Conservation (phyloP, 1,140 invertebrate species). For the Tribolium madens region DNA sequence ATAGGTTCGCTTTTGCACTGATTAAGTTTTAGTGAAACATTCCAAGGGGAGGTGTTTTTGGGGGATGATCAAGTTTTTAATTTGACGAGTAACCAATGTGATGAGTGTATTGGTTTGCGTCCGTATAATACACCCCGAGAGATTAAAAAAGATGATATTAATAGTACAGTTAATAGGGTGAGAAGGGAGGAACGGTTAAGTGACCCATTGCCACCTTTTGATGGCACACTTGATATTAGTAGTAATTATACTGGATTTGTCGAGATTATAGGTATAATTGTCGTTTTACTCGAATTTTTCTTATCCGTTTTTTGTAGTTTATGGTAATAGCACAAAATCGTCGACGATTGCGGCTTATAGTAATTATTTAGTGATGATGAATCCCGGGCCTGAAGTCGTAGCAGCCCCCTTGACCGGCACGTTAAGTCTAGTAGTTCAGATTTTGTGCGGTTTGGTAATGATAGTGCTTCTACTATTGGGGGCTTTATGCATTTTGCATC, state of each 20-base stretch:
- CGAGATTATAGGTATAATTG: constrained; percentile 78
- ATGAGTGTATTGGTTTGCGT: constrained; percentile 68
- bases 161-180: constrained; percentile 55
- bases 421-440: constrained; percentile 67
- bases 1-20: no score
- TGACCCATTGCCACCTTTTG: constrained; percentile 67
- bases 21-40: constrained; percentile 69
- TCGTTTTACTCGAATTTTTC: constrained; percentile 26
- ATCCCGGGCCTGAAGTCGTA: constrained; percentile 67
- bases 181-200: constrained; percentile 55
- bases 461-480: constrained; percentile 75
- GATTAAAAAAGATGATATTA: constrained; percentile 51
- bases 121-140: constrained; percentile 65
- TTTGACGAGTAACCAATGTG: constrained; percentile 65
- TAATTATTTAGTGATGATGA: constrained; percentile 70
- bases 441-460: constrained; percentile 73
- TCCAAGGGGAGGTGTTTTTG: constrained; percentile 74
- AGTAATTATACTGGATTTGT: constrained; percentile 87
- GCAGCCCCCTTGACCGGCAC: constrained; percentile 60
- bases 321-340: constrained; percentile 49
- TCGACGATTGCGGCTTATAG: constrained; percentile 69
- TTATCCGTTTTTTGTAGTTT: constrained; percentile 44
- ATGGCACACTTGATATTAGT: constrained; percentile 79
- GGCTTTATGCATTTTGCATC: constrained; percentile 78
- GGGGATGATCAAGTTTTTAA: constrained; percentile 72